Conservation (phyloP, 1,140 invertebrate species). For the Heterodera carotae region DNA sequence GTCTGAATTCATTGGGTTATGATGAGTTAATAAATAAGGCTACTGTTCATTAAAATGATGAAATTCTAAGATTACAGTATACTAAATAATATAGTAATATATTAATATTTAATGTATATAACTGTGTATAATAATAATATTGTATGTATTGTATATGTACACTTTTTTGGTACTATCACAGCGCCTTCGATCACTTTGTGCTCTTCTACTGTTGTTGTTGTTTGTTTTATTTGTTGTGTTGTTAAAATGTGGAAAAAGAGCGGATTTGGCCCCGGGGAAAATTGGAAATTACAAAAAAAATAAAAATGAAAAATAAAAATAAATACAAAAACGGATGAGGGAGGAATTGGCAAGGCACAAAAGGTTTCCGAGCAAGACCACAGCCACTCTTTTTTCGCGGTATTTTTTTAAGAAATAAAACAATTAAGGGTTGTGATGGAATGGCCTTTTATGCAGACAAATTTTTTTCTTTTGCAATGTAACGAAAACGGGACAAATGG, state of each 20-base stretch:
- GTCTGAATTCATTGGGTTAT: too few species aligned
- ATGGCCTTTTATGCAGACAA: not conserved
- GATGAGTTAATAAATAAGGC: too few species aligned
- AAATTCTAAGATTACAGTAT: too few species aligned
- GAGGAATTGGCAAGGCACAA: conserved; percentile 10
- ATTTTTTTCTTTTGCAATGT: not conserved
- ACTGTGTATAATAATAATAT: too few species aligned
- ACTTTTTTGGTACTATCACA: conserved; percentile 1
- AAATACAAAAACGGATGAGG: not conserved
- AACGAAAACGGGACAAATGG: too few species aligned
- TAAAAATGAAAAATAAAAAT: not conserved
- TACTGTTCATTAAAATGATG: too few species aligned
- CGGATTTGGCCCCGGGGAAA: conserved; percentile 14
- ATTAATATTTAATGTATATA: too few species aligned
- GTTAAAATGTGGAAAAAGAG: not conserved
- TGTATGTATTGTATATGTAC: not conserved
- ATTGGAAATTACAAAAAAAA: conserved; percentile 7
- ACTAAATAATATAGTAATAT: too few species aligned
- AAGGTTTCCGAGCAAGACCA: conserved; percentile 13
- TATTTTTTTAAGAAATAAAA: conserved; percentile 1
- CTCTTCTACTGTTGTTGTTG: not conserved
- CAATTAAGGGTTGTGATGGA: not conserved
- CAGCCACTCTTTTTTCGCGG: conserved; percentile 18
- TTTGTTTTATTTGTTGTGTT: not conserved
- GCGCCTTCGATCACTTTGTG: not conserved